phyloP scores from a whole-genome alignment of 1,140 invertebrate genomes.

The Macrostomum lignano region DNA sequence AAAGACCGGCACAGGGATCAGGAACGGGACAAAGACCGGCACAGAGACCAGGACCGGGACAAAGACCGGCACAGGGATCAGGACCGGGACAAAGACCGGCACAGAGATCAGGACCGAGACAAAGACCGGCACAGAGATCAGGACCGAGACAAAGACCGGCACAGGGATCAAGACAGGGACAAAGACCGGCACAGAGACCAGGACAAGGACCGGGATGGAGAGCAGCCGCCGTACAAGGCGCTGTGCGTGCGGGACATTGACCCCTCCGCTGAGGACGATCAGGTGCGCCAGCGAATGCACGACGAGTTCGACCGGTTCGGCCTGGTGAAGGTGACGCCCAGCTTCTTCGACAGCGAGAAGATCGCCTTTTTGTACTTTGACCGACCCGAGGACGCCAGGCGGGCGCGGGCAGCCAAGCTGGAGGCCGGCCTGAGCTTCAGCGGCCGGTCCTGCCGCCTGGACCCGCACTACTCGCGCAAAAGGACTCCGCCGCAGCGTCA shows the following conservation, averaged over 20 bases:
- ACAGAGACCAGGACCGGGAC: too few species aligned
- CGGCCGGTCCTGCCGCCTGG: constrained; percentile 16
- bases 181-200: too few species aligned
- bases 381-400: constrained; percentile 26
- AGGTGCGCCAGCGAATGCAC: constrained; percentile 64
- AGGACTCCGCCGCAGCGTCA: constrained; percentile 26
- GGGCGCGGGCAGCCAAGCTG: not conserved
- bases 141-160: too few species aligned
- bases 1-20: not conserved
- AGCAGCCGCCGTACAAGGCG: constrained; percentile 50
- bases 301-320: constrained; percentile 80
- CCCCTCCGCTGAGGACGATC: constrained; percentile 63
- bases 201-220: too few species aligned
- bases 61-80: too few species aligned
- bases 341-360: constrained; percentile 43
- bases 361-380: constrained; percentile 82
- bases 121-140: too few species aligned
- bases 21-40: not conserved
- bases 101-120: too few species aligned
- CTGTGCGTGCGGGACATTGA: constrained; percentile 68
- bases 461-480: constrained; percentile 14
- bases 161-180: too few species aligned
- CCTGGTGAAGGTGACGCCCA: constrained; percentile 65
- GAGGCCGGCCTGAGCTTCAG: constrained; percentile 33
- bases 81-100: too few species aligned